These are phyloP conservation scores for Daubentonia madagascariensis DNA, from an alignment of 2,113 vertebrate genomes.

Conservation along the genomic window DNA sequence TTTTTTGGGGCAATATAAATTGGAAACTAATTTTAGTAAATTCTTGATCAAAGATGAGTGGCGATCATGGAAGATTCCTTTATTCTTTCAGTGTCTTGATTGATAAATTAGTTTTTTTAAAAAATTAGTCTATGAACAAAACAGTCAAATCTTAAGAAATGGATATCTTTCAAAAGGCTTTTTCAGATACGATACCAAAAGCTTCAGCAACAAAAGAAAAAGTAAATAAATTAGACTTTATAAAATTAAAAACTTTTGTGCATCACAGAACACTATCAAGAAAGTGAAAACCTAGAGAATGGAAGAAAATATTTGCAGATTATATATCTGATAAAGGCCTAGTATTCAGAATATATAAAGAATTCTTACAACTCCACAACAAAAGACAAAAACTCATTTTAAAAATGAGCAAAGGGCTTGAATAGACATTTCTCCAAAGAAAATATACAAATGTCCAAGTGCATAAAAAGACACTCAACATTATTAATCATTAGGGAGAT, in stretches of 20 bases:
- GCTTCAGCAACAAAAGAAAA: not conserved
- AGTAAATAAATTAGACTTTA: not conserved
- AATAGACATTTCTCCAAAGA: not conserved
- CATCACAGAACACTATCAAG: not conserved
- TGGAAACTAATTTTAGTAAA: conserved; percentile 6
- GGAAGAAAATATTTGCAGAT: conserved; percentile 33
- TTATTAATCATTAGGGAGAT: not conserved
- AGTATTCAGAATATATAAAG: not conserved
- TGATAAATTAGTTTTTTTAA: conserved; percentile 22
- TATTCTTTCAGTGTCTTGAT: not conserved
- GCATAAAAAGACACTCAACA: not conserved
- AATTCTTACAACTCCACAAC: not conserved
- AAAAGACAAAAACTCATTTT: not conserved
- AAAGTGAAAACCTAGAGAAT: not conserved
- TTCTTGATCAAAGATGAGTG: not conserved
- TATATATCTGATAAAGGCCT: not conserved
- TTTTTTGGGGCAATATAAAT: not conserved
- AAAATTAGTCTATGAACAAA: not conserved
- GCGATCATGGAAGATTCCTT: not conserved
- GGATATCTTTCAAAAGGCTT: not conserved
- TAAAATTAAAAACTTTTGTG: conserved; percentile 30
- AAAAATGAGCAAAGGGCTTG: not conserved
- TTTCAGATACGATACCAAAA: not conserved
- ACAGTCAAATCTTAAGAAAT: not conserved
- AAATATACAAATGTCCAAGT: not conserved